These are phyloP conservation scores for roundworm (Caenorhabditis elegans) DNA, from an alignment of 1,140 invertebrate species.

Conservation along the genomic window WBcel235 BX284605.5:14094001-14094500, in stretches of 20 bases:
- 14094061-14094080: neutral
- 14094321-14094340: constrained; percentile 1
- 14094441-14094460: too few relatives aligned
- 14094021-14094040: neutral
- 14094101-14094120: neutral
- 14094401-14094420: too few relatives aligned
- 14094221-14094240: neutral
- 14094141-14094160: too few relatives aligned
- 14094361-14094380: too few relatives aligned
- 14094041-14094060: neutral
- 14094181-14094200: too few relatives aligned
- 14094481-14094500: too few relatives aligned
- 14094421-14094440: too few relatives aligned
- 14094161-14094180: too few relatives aligned
- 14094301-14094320: neutral
- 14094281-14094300: neutral
- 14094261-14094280: neutral
- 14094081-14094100: neutral
- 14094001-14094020: neutral
- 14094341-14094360: constrained; percentile 19
- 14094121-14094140: neutral
- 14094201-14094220: neutral
- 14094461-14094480: too few relatives aligned
- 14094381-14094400: too few relatives aligned
- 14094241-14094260: neutral